phyloP scores from a whole-genome alignment of 2,797 vertebrate species.

The Schizopygopsis malacanthus region DNA sequence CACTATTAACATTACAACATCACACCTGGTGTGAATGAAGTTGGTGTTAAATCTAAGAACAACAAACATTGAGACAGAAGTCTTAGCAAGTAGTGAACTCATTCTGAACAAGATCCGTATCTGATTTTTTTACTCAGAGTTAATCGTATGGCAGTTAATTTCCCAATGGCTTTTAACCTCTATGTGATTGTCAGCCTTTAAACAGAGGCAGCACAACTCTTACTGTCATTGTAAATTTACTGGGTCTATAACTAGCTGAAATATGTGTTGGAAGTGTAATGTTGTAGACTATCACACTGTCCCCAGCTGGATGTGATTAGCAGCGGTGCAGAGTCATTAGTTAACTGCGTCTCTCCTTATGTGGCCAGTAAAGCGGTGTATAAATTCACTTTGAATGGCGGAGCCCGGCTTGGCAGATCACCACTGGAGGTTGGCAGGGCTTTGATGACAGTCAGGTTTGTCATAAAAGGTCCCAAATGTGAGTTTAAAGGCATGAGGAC shows the following conservation, averaged over 20 bases:
- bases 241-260: constrained; percentile 11
- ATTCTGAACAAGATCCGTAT: neutral
- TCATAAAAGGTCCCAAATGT: constrained; percentile 66
- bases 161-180: neutral
- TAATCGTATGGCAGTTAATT: neutral
- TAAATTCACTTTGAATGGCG: constrained; percentile 63
- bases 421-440: constrained; percentile 54
- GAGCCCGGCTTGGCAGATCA: constrained; percentile 54
- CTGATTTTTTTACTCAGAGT: neutral
- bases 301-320: constrained; percentile 48
- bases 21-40: neutral
- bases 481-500: constrained; percentile 58
- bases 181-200: neutral
- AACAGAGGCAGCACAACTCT: neutral
- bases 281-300: constrained; percentile 30
- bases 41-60: constrained; percentile 6
- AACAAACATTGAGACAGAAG: neutral
- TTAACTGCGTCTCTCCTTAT: constrained; percentile 53
- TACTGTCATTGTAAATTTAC: constrained; percentile 16
- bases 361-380: constrained; percentile 57
- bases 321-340: constrained; percentile 45
- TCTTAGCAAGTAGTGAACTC: neutral
- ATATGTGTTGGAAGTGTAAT: constrained; percentile 28
- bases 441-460: constrained; percentile 72
- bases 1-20: neutral